Conservation (phyloP, 2,113 vertebrate species). For the Limnothrissa miodon region DNA sequence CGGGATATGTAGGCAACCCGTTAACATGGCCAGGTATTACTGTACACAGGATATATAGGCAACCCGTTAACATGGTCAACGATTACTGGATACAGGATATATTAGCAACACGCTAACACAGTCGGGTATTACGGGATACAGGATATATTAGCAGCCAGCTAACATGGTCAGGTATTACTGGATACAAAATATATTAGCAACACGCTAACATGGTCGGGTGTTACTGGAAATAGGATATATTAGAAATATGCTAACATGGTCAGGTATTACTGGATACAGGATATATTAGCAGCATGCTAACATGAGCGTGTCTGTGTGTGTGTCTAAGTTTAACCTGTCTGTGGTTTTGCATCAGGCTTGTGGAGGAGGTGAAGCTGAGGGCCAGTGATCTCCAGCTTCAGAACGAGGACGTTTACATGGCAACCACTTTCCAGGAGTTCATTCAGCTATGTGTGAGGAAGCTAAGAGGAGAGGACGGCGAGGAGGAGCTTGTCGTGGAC, state of each 20-base stretch:
- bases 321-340: neutral
- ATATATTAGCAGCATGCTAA: too few species aligned
- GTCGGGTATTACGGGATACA: neutral
- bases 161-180: neutral
- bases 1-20: neutral
- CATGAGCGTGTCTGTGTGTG: neutral
- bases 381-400: slow-evolving; percentile 75
- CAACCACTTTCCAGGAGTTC: slow-evolving; percentile 82
- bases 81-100: neutral
- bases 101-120: neutral
- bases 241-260: neutral
- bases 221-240: too few species aligned
- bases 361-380: slow-evolving; percentile 83
- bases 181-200: neutral
- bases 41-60: neutral
- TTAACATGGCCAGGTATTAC: neutral
- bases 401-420: slow-evolving; percentile 87
- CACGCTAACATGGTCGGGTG: neutral
- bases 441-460: slow-evolving; percentile 81
- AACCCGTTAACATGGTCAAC: neutral
- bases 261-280: too few species aligned
- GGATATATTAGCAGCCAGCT: neutral
- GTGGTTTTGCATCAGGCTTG: slow-evolving; percentile 63
- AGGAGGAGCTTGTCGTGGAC: slow-evolving; percentile 70
- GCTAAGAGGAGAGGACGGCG: slow-evolving; percentile 74